Evolutionary conservation across 2,888 invertebrate species (phyloP), one percentile per base, ranked within the genome.

Genomic region (Odontocerum albicorne): DNA sequence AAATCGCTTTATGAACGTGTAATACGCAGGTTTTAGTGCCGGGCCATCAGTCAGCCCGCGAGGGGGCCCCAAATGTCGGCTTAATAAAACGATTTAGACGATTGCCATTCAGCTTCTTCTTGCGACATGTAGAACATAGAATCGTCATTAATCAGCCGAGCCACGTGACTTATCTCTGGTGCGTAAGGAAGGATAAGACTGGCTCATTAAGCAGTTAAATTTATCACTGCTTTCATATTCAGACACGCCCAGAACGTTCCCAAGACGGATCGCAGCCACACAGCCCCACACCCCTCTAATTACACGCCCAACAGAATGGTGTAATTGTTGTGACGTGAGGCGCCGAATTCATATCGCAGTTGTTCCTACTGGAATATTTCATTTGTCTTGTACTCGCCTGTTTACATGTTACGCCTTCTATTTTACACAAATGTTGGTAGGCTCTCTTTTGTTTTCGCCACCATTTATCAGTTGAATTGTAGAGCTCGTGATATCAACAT

Each of bases 171-270:
- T 59, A 55, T 59, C 55, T 55, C 35, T 16, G 21, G 38, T 27
- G 52, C 59, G 53, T 49, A 46, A 38, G 55, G 35, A n/a, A 52
- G 59, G 55, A 56, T 59, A 59, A 59, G 56, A 38, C 55, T 35
- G 54, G 59, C 59, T 59, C 59, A 59, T 59, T 59, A 59, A 53
- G 59, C 59, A 56, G 55, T 59, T 56, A 53, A 53, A 56, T 59
- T 59, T 59, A 55, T 59, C 59, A 49, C 50, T 45, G 51, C 46
- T 50, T 55, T 58, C 58, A 55, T 59, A 59, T 59, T 54, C 55
- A 49, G 55, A 40, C 59, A 55, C 59, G 59, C 59, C 59, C 58
- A 35, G 40, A 43, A 50, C 50, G 42, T 50, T 43, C 21, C 43
- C 22, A 40, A 40, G 40, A 40, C 40, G 40, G 21, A 40, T 40